Evolutionary conservation across 2,888 invertebrate genomes (phyloP).

Genomic region (Mimachlamys varia): DNA sequence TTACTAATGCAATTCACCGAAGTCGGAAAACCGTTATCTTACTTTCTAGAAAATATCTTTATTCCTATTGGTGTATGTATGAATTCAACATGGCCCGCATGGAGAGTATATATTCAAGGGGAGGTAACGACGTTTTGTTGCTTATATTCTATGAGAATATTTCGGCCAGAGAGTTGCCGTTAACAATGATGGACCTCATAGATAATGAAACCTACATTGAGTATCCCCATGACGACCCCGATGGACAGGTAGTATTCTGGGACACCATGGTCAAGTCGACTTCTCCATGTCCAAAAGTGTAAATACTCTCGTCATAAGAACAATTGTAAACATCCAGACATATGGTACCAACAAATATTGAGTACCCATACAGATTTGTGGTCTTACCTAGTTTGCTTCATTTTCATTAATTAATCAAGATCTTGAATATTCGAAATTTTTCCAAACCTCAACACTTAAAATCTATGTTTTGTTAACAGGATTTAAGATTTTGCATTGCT

Average conservation of each 20-base stretch:
- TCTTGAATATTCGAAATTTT: too few relatives aligned
- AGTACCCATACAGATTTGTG: too few relatives aligned
- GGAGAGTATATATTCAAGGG: slow-evolving; percentile 57
- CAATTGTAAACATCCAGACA: too few relatives aligned
- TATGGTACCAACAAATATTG: too few relatives aligned
- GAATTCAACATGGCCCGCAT: slow-evolving; percentile 65
- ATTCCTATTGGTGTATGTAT: slow-evolving; percentile 64
- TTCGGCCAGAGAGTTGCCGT: slow-evolving; percentile 28
- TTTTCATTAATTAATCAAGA: too few relatives aligned
- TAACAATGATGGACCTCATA: slow-evolving; percentile 49
- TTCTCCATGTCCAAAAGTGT: background rate
- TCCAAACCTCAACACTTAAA: too few relatives aligned
- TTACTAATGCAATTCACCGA: slow-evolving; percentile 58
- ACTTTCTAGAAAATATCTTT: slow-evolving; percentile 57
- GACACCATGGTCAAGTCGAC: background rate
- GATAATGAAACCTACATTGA: background rate
- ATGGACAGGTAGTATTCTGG: background rate
- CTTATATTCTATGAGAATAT: slow-evolving; percentile 44
- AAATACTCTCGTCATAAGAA: too few relatives aligned
- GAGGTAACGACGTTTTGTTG: slow-evolving; percentile 40
- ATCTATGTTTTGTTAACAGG: too few relatives aligned
- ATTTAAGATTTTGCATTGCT: too few relatives aligned
- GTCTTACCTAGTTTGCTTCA: too few relatives aligned
- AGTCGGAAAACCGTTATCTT: slow-evolving; percentile 64
- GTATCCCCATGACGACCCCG: background rate